Evolutionary conservation across 1,140 invertebrate species (phyloP), one percentile per base, ranked within the genome.

Genomic region (Sweltsa coloradensis): DNA sequence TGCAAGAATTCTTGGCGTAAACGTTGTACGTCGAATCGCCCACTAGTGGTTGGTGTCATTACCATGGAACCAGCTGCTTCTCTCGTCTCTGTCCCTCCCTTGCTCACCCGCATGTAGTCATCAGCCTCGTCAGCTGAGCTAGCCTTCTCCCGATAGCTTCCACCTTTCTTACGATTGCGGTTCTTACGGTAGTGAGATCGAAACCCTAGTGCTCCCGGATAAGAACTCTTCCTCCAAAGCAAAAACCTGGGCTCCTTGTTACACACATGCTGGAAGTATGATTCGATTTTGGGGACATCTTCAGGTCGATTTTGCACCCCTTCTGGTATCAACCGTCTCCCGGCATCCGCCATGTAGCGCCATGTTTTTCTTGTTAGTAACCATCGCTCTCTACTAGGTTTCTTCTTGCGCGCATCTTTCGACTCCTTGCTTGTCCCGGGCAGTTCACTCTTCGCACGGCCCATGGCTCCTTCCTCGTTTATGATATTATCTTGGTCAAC

Each of bases 281-380:
- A 78, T 59, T 89, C 85, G 40, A 89, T 79, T 50, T 79, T 76
- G 0, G 81, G 79, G 22, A 88, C 71, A 56, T 86, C 84, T 56
- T 87, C 83, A 1, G 71, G 56, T 4, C 76, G 68, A 63, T 82
- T 79, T 55, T 75, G 73, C 0, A 71, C 72, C 2, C 79, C 79
- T 41, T 89, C 86, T 0, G 86, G 85, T 31, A 90, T 81, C 11
- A 91, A 69, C 55, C 80, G 80, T 34, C 84, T 75, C n/a, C 86
- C 86, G 9, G 86, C 85, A 55, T 90, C 86, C 0, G 85, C 76
- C 87, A 91, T 91, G 60, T 89, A 89, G 48, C 85, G 71, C 87
- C 87, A 90, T 16, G 87, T 89, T 65, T 90, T 90, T 22, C 86
- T 68, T 4, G 86, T 89, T 18, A 89, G 69, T 24, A 90, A 67